Percentiles rank a stretch among this genome's conserved stretches.
Evolutionary conservation across 2,888 invertebrate genomes (phyloP).

Genomic region (Tigriopus californicus): DNA sequence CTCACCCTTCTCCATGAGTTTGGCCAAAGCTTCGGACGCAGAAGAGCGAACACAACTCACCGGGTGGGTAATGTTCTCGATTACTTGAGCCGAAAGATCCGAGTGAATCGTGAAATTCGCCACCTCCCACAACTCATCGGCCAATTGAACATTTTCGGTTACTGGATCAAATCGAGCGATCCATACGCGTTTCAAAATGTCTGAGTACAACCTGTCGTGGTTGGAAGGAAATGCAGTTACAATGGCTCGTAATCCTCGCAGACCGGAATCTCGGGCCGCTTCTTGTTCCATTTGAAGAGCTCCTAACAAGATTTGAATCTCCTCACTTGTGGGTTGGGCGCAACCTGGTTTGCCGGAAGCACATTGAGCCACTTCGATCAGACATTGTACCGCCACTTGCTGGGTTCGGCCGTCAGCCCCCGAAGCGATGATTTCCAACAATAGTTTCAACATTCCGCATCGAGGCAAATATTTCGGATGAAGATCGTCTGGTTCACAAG

Average conservation of each 20-base stretch:
- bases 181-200: constrained; percentile 52
- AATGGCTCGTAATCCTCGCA: constrained; percentile 27
- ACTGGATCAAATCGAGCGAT: constrained; percentile 60
- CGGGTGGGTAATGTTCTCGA: constrained; percentile 9
- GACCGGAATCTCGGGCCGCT: constrained; percentile 52
- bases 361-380: constrained; percentile 56
- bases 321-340: constrained; percentile 42
- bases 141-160: constrained; percentile 49
- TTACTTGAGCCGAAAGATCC: too few relatives aligned
- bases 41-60: constrained; percentile 14
- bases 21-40: neutral
- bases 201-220: constrained; percentile 34
- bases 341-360: constrained; percentile 47
- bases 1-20: neutral
- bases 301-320: constrained; percentile 52
- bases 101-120: too few relatives aligned
- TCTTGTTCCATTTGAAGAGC: constrained; percentile 50
- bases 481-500: constrained; percentile 2
- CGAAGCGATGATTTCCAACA: constrained; percentile 27
- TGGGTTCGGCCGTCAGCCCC: constrained; percentile 48
- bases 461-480: constrained; percentile 12
- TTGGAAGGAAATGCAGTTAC: constrained; percentile 21
- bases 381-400: constrained; percentile 53
- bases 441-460: constrained; percentile 6
- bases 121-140: constrained; percentile 40